Evolutionary conservation across 1,140 invertebrate species (phyloP).

Genomic region (Bombus pyrosoma): DNA sequence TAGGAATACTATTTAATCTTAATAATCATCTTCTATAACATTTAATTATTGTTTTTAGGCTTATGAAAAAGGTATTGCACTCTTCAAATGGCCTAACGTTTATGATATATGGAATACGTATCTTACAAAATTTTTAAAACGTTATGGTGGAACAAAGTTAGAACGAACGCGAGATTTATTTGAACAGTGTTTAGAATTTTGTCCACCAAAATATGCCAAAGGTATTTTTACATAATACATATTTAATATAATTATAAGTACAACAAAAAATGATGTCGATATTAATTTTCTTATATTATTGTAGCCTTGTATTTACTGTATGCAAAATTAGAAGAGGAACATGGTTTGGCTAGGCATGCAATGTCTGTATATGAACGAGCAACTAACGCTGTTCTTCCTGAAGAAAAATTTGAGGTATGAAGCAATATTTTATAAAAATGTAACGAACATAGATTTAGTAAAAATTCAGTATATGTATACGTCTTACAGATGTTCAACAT

Average conservation of each 20-base stretch:
- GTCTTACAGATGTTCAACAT: constrained; percentile 95
- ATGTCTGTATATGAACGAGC: constrained; percentile 99
- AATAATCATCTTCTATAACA: background rate
- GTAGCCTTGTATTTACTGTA: constrained; percentile 96
- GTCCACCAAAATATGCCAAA: constrained; percentile 97
- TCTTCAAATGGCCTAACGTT: constrained; percentile 99
- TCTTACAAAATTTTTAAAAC: constrained; percentile 96
- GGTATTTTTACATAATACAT: constrained; percentile 78
- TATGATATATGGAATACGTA: constrained; percentile 99
- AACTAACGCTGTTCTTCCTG: constrained; percentile 93
- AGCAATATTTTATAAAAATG: background rate
- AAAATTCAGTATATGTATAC: constrained; percentile 6
- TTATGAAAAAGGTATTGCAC: constrained; percentile 98
- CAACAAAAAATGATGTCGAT: background rate
- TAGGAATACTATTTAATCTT: constrained; percentile 26
- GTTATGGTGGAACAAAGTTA: constrained; percentile 97
- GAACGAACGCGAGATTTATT: constrained; percentile 99
- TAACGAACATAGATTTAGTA: background rate
- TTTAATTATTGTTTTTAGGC: constrained; percentile 83
- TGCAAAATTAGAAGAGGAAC: constrained; percentile 99
- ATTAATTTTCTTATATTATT: constrained; percentile 56
- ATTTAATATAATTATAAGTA: constrained; percentile 11
- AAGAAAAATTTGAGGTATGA: constrained; percentile 94
- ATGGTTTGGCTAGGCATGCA: constrained; percentile 97
- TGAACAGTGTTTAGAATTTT: constrained; percentile 98